phyloP scores from a whole-genome alignment of 2,797 vertebrate genomes.

The Cryptoblepharus egeriae region DNA sequence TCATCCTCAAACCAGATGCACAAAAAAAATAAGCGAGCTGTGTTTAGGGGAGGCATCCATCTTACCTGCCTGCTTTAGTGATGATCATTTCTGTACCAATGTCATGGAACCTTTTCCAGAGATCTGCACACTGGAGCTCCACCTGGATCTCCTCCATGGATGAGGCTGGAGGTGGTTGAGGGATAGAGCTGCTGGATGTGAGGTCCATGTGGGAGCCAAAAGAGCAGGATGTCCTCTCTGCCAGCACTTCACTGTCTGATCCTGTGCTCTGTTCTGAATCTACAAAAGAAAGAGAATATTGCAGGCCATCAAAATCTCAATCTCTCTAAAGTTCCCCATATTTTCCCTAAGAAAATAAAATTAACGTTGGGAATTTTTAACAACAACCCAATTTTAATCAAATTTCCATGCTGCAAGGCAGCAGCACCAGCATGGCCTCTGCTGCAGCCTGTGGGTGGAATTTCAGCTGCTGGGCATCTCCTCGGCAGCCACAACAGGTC shows the following conservation, averaged over 20 bases:
- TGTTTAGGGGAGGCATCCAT: constrained; percentile 12
- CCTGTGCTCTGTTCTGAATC: constrained; percentile 96
- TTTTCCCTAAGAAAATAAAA: not conserved
- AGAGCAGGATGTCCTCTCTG: constrained; percentile 93
- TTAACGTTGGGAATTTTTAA: constrained; percentile 21
- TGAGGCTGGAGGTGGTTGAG: constrained; percentile 83
- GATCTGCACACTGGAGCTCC: constrained; percentile 95
- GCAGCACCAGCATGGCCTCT: too few species aligned
- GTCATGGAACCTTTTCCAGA: constrained; percentile 99
- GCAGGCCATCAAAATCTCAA: constrained; percentile 47
- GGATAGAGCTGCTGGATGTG: constrained; percentile 81
- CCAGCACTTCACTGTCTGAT: constrained; percentile 91
- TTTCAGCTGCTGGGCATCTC: too few species aligned
- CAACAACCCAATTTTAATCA: too few species aligned
- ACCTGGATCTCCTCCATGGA: constrained; percentile 99
- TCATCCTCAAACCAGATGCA: not conserved
- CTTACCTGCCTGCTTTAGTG: constrained; percentile 98
- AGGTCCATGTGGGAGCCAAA: constrained; percentile 89
- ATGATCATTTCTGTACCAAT: constrained; percentile 99
- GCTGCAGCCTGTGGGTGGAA: too few species aligned
- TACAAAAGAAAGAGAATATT: constrained; percentile 63
- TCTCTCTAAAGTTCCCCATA: not conserved
- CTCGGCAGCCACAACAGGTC: too few species aligned
- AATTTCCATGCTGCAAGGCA: too few species aligned
- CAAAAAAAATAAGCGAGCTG: rapidly evolving